Base-by-base conservation (phyloP, 2,113 vertebrate species). In the Haemorhous mexicanus region DNA sequence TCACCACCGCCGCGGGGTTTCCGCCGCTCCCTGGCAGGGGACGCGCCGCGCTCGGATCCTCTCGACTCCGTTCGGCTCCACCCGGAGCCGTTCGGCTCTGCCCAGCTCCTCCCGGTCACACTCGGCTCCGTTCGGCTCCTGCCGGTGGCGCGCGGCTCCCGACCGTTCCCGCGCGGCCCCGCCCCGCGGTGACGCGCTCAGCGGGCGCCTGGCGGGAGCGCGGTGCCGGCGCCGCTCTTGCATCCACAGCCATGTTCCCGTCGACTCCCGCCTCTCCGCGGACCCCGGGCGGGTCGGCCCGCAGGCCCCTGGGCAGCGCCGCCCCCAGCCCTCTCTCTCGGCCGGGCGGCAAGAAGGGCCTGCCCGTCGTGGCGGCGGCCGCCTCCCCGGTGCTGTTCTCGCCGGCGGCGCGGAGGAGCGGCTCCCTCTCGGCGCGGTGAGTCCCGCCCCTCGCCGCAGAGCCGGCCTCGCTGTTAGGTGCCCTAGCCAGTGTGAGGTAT, bases 361-460 rank as follows among this genome's bases (percentile, higher is more conserved):
- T 97, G 64, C 59, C 87, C 10, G 91, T 96, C 6, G 93, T 66
- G 22, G 83, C 97, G 33, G 90, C 95, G 0, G 69, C 90, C 81
- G 37, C 91, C 58, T 98, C 97, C 4, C 97, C 98, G 1, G 94
- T 35, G 74, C 73, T 98, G 18, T 98, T 98, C 67, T 98, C 98
- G 4, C 98, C 97, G 3, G 95, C 53, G 26, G 91, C 96, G 59
- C 90, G 97, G 47, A 95, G 97, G n/a, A 96, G 88, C 75, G 87
- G 96, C 49, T 95, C 97, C 17, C 79, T 97, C 6, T 97, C 97
- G 16, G 96, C 97, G 4, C 97, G 98, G 98, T 98, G 79, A 97
- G 98, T 96, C 13, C 33, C 4, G 16, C 4, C 47, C 63, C 22
- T 22, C 22, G 27, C 43, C 44, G 21, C 53, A 2, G 1, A 5